A percentile compares a stretch with the other conserved stretches of the same genome.
These are phyloP conservation scores for Semotilus atromaculatus DNA, from an alignment of 2,797 vertebrate genomes.

Conservation along the genomic window DNA sequence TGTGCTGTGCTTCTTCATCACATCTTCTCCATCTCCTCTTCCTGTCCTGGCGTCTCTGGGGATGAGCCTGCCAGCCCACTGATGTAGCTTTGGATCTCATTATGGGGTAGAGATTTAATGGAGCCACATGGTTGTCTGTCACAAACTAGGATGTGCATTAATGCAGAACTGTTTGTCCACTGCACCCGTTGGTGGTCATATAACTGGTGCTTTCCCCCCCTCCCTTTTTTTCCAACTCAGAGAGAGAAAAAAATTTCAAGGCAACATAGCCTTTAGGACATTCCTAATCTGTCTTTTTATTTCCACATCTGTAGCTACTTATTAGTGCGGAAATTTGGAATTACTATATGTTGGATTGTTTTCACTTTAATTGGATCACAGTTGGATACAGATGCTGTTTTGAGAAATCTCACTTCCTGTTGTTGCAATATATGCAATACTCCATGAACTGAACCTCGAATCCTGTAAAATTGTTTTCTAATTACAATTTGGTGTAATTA, in stretches of 20 bases:
- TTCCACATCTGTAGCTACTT: constrained; percentile 7
- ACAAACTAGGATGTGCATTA: constrained; percentile 20
- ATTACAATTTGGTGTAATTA: background rate
- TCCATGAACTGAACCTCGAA: background rate
- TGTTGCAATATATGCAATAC: constrained; percentile 3
- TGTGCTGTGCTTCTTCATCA: background rate
- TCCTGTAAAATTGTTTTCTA: background rate
- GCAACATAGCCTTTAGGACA: constrained; percentile 4
- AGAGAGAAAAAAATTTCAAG: background rate
- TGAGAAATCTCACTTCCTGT: constrained; percentile 22
- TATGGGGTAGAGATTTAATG: constrained; percentile 48
- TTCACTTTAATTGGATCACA: background rate
- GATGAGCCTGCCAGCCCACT: constrained; percentile 33
- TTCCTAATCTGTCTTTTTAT: constrained; percentile 18
- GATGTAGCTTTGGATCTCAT: constrained; percentile 49
- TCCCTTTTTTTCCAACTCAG: background rate
- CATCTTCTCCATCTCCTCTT: constrained; percentile 35
- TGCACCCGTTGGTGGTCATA: constrained; percentile 10
- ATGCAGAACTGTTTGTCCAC: constrained; percentile 32
- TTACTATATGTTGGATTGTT: constrained; percentile 20
- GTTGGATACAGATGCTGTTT: background rate
- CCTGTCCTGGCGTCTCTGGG: constrained; percentile 23
- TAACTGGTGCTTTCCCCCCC: background rate
- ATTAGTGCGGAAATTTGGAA: constrained; percentile 9
- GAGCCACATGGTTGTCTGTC: constrained; percentile 31